Percentiles rank a stretch among this genome's conserved stretches.
Conservation (phyloP, 2,888 invertebrate species). For the Choreutis nemorana region DNA sequence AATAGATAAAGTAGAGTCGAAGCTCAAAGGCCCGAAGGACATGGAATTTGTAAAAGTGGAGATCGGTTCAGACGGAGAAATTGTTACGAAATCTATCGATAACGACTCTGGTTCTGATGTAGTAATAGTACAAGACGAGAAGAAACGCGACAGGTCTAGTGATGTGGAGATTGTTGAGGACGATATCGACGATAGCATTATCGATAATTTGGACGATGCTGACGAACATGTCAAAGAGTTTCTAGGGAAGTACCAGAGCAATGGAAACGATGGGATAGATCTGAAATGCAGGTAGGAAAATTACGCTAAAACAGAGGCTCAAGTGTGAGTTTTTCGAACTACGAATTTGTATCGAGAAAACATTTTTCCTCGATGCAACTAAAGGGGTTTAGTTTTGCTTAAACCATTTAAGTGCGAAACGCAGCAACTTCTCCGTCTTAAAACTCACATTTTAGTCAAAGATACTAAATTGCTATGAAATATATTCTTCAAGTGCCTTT, state of each 20-base stretch:
- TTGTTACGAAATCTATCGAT: slow-evolving; percentile 36
- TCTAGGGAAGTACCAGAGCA: slow-evolving; percentile 42
- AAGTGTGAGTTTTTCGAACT: too few relatives aligned
- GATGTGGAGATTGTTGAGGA: slow-evolving; percentile 48
- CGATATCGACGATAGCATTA: slow-evolving; percentile 36
- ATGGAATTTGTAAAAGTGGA: slow-evolving; percentile 48
- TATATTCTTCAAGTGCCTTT: too few relatives aligned
- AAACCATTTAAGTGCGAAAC: too few relatives aligned
- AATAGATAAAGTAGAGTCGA: slow-evolving; percentile 12
- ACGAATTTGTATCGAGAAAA: too few relatives aligned
- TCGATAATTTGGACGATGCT: slow-evolving; percentile 50
- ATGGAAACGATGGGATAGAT: slow-evolving; percentile 20
- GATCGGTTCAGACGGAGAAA: slow-evolving; percentile 51
- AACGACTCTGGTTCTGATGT: slow-evolving; percentile 22
- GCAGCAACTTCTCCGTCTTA: too few relatives aligned
- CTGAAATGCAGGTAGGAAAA: slow-evolving; percentile 44
- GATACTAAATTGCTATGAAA: too few relatives aligned
- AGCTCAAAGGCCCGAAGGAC: slow-evolving; percentile 15
- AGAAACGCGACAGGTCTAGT: slow-evolving; percentile 31
- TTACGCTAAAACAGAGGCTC: too few relatives aligned
- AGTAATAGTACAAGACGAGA: slow-evolving; percentile 28
- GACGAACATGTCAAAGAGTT: slow-evolving; percentile 53
- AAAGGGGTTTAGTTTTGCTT: too few relatives aligned
- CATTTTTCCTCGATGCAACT: too few relatives aligned
- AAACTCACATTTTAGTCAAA: too few relatives aligned